phyloP scores from a whole-genome alignment of 2,113 vertebrate species.

The Ammodytes marinus region DNA sequence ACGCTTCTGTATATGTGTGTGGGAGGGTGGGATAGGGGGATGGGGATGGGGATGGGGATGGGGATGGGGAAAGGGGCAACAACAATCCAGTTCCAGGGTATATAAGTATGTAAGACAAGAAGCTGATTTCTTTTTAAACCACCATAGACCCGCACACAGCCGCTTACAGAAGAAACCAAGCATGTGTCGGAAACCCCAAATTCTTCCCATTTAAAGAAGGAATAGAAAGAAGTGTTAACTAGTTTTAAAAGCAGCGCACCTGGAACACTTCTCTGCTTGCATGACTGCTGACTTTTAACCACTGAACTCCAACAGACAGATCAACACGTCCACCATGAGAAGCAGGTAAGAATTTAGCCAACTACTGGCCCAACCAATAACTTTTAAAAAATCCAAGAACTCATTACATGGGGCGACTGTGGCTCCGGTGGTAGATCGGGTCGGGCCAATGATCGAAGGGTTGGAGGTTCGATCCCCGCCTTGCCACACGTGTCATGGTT shows the following conservation, averaged over 20 bases:
- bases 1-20: conserved; percentile 38
- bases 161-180: not conserved
- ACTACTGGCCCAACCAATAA: not conserved
- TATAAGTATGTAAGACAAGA: conserved; percentile 42
- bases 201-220: not conserved
- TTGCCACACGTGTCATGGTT: too few relatives aligned
- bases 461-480: too few relatives aligned
- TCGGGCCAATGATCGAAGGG: too few relatives aligned
- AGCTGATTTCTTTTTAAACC: not conserved
- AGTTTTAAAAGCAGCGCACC: not conserved
- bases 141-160: not conserved
- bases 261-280: not conserved
- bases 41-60: not conserved
- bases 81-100: conserved; percentile 26
- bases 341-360: conserved; percentile 49
- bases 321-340: not conserved
- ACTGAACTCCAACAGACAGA: not conserved
- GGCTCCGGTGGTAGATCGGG: too few relatives aligned
- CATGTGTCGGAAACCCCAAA: not conserved
- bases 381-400: not conserved
- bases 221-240: not conserved
- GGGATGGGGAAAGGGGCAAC: conserved; percentile 7
- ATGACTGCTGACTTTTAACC: conserved; percentile 16
- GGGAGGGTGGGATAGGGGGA: conserved; percentile 13
- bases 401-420: not conserved